A percentile compares a stretch with the other conserved stretches of the same genome.
These are phyloP conservation scores for Monopis laevigella DNA, from an alignment of 2,888 invertebrate genomes.

Conservation along the genomic window DNA sequence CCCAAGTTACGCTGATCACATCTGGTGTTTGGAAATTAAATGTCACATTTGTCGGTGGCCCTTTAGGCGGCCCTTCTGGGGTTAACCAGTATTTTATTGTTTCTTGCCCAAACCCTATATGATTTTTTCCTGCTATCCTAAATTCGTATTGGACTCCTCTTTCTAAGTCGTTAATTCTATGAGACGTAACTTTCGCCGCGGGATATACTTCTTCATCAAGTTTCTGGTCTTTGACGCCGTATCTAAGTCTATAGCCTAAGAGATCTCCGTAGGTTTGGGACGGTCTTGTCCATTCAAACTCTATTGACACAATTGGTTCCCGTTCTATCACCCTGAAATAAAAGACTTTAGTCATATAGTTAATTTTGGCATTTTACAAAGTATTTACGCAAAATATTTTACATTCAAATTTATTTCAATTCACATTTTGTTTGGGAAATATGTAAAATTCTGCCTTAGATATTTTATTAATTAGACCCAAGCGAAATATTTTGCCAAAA, in stretches of 20 bases:
- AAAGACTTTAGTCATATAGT: no score
- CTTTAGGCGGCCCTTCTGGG: conserved; percentile 92
- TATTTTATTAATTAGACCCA: no score
- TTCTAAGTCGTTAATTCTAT: conserved; percentile 83
- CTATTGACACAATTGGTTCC: conserved; percentile 88
- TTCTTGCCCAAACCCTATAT: conserved; percentile 95
- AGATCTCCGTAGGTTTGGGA: conserved; percentile 89
- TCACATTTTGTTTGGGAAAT: no score
- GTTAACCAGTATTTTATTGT: conserved; percentile 90
- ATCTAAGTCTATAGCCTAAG: conserved; percentile 85
- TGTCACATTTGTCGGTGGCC: conserved; percentile 86
- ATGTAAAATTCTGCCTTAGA: no score
- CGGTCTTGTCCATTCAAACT: conserved; percentile 93
- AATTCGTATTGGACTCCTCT: conserved; percentile 97
- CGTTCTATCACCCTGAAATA: conserved; percentile 79
- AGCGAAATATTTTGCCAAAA: no score
- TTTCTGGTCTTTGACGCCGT: conserved; percentile 85
- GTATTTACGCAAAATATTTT: no score
- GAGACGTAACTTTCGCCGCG: conserved; percentile 73
- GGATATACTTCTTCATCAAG: conserved; percentile 77
- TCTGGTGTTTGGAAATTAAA: conserved; percentile 92
- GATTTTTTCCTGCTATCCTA: conserved; percentile 94
- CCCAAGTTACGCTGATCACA: conserved; percentile 91
- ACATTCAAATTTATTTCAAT: no score
- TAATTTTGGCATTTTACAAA: no score